A percentile compares a stretch with the other conserved stretches of the same genome.
These are phyloP conservation scores for Phylloscopus trochilus DNA, from an alignment of 2,113 vertebrate species.

Conservation along the genomic window DNA sequence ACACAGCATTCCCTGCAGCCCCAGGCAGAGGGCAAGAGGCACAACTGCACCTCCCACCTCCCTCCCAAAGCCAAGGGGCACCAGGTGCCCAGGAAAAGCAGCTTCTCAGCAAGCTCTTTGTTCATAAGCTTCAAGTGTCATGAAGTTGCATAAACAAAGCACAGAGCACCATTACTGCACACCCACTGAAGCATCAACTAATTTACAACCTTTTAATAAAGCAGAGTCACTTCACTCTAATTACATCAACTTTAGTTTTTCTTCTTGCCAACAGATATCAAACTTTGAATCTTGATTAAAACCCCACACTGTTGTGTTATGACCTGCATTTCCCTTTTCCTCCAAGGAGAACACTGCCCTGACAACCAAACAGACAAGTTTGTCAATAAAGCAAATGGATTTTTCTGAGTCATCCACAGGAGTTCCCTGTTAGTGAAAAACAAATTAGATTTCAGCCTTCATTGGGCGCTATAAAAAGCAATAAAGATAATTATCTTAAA, in stretches of 20 bases:
- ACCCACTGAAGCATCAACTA: background rate
- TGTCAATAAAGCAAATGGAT: slow-evolving; percentile 54
- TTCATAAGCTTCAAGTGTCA: background rate
- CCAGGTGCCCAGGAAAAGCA: background rate
- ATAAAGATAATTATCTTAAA: slow-evolving; percentile 60
- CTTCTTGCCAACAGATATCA: background rate
- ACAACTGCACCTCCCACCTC: background rate
- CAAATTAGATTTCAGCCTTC: slow-evolving; percentile 45
- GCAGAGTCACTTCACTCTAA: background rate
- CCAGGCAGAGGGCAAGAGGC: background rate
- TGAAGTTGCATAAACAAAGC: background rate
- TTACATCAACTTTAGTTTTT: background rate
- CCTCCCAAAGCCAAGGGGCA: background rate
- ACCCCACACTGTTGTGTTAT: background rate
- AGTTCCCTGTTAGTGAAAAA: slow-evolving; percentile 12
- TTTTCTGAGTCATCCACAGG: slow-evolving; percentile 29
- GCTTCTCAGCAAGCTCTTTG: background rate
- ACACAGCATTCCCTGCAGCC: background rate
- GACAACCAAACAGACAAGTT: background rate
- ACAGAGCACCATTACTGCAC: background rate
- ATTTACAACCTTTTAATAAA: background rate
- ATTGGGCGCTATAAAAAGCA: slow-evolving; percentile 40
- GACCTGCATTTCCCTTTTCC: background rate
- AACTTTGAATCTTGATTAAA: background rate
- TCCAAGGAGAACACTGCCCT: background rate